Conservation (phyloP, 1,140 invertebrate genomes). For the Papilio polytes region DNA sequence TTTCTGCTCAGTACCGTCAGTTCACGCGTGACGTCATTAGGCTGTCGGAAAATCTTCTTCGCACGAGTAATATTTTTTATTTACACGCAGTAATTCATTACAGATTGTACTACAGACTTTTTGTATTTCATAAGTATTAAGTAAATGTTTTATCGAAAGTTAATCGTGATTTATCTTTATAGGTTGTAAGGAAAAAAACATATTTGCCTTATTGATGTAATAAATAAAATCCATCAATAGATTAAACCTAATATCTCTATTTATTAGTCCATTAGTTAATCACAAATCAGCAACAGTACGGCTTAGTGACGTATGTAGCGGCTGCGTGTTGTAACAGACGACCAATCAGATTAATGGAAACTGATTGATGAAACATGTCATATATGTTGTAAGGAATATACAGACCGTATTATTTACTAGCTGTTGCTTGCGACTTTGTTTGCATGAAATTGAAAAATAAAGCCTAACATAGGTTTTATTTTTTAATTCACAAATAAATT, state of each 20-base stretch:
- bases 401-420: no score
- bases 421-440: no score
- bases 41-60: no score
- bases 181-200: background rate
- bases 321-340: constrained; percentile 23
- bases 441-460: no score
- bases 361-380: constrained; percentile 1
- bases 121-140: no score
- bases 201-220: background rate
- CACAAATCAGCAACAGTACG: background rate
- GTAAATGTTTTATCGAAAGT: background rate
- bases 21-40: no score
- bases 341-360: constrained; percentile 18
- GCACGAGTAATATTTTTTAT: no score
- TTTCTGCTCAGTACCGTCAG: no score
- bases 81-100: no score
- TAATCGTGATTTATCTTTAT: background rate
- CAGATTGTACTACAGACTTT: no score
- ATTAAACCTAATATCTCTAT: background rate
- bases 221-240: constrained; percentile 8
- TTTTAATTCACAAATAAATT: no score
- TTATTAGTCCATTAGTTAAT: constrained; percentile 25
- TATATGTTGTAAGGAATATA: background rate
- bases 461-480: no score
- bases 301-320: background rate